Evolutionary conservation across 2,888 invertebrate genomes (phyloP), one percentile per base, ranked within the genome.

Genomic region (Eupithecia centaureata): DNA sequence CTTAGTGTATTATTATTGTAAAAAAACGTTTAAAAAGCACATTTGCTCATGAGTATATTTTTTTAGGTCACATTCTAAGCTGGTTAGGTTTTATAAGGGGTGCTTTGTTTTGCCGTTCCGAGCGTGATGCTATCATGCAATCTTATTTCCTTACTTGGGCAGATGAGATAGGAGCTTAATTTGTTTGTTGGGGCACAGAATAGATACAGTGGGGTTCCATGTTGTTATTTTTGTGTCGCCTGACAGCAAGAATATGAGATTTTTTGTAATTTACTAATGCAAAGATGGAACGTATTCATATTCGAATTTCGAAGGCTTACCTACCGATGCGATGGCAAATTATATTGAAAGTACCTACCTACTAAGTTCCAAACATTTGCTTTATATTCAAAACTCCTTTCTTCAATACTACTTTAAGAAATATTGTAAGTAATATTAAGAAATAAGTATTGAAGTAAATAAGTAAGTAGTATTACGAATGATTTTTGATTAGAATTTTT

Each of bases 41-140:
- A 57, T 57, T 57, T 57, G n/a, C 10, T 32, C 54, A 30, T 28
- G 57, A 32, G 18, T 57, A 32, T 57, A 33, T 57, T 30, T 32
- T 32, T 57, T 33, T 57, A 22, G 18, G 32, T 22, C 12, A 30
- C 10, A 33, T 42, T n/a, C n/a, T 64, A 69, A 70, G 70, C 68
- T 67, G 63, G 57, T 33, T 12, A 33, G 10, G 22, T 32, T 52
- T 52, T 32, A 70, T 32, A 59, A 30, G 28, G 61, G 63, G 61
- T 69, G 63, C 18, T 63, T 63, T 63, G 56, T 63, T 72, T 71
- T 72, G 70, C 58, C 51, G 56, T 47, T 61, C 64, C 33, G 54
- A n/a, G n/a, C 65, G 65, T 71, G 68, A 73, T 74, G 61, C 47
- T 72, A 72, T 70, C 70, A 28, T 56, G 58, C 63, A 65, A 70